Conservation (phyloP, 2,113 vertebrate genomes). For the Lota lota region DNA sequence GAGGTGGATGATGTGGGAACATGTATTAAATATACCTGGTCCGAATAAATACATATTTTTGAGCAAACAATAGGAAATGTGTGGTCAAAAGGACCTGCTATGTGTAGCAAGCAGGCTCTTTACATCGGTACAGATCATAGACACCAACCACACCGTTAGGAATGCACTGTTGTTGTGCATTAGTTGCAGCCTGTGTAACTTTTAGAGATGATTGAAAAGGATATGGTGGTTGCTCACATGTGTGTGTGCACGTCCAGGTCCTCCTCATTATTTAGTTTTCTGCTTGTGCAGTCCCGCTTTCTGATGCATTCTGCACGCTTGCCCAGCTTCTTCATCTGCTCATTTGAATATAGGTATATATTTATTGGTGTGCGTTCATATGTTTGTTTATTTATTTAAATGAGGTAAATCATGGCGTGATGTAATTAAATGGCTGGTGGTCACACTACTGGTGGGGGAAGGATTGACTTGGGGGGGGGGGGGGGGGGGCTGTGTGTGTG, state of each 20-base stretch:
- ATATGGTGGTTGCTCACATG: neutral
- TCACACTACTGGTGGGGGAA: slow-evolving; percentile 72
- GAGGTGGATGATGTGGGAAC: too few species aligned
- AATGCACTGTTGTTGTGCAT: neutral
- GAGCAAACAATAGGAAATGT: too few species aligned
- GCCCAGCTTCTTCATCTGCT: slow-evolving; percentile 35
- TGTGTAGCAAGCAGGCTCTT: too few species aligned
- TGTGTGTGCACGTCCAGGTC: slow-evolving; percentile 35
- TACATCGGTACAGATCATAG: neutral
- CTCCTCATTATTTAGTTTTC: slow-evolving; percentile 51
- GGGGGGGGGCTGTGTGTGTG: slow-evolving; percentile 13
- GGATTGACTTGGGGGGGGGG: slow-evolving; percentile 62
- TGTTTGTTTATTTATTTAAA: slow-evolving; percentile 73
- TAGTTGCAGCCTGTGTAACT: neutral
- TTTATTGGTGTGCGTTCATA: slow-evolving; percentile 67
- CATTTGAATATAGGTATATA: slow-evolving; percentile 74
- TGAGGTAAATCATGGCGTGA: slow-evolving; percentile 68
- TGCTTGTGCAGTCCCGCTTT: slow-evolving; percentile 51
- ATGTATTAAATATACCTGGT: too few species aligned
- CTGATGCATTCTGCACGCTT: slow-evolving; percentile 47
- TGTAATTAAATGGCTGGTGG: slow-evolving; percentile 79
- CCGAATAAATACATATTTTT: too few species aligned
- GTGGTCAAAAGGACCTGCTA: too few species aligned
- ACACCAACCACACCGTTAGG: neutral
- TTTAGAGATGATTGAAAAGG: neutral